Percentiles rank a stretch among this genome's conserved stretches.
Conservation (phyloP, 2,888 invertebrate species). For the Athrips mouffetella region DNA sequence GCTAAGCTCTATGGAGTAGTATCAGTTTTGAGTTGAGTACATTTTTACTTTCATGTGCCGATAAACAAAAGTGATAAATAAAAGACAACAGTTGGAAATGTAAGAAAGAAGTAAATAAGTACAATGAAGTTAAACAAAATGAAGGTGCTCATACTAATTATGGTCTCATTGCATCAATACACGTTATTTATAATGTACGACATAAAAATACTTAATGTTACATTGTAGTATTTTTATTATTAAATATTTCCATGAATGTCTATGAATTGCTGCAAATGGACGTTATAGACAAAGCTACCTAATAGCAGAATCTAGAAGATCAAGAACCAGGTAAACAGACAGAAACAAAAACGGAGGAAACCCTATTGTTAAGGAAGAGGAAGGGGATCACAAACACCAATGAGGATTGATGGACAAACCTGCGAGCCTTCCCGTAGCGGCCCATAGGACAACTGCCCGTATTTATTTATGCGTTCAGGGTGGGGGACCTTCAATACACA, state of each 20-base stretch:
- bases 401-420: constrained; percentile 78
- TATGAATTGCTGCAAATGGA: constrained; percentile 55
- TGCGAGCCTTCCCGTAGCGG: constrained; percentile 82
- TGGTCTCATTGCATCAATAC: constrained; percentile 55
- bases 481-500: constrained; percentile 83
- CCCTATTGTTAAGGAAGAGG: constrained; percentile 57
- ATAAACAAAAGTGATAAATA: constrained; percentile 66
- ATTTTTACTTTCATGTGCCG: constrained; percentile 74
- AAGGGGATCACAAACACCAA: constrained; percentile 74
- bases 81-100: constrained; percentile 42
- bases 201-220: background rate
- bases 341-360: constrained; percentile 38
- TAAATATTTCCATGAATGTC: background rate
- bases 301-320: constrained; percentile 42
- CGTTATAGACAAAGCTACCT: constrained; percentile 31
- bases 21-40: constrained; percentile 31
- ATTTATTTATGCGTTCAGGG: constrained; percentile 80
- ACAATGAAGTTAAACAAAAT: constrained; percentile 45
- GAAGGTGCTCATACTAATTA: constrained; percentile 50
- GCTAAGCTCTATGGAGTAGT: constrained; percentile 37
- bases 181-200: constrained; percentile 26
- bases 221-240: background rate
- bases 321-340: constrained; percentile 36
- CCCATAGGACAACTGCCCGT: constrained; percentile 83
- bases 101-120: constrained; percentile 36